Percentiles rank a stretch among this genome's conserved stretches.
phyloP scores from a whole-genome alignment of 2,888 invertebrate genomes.

The Mythimna impura region DNA sequence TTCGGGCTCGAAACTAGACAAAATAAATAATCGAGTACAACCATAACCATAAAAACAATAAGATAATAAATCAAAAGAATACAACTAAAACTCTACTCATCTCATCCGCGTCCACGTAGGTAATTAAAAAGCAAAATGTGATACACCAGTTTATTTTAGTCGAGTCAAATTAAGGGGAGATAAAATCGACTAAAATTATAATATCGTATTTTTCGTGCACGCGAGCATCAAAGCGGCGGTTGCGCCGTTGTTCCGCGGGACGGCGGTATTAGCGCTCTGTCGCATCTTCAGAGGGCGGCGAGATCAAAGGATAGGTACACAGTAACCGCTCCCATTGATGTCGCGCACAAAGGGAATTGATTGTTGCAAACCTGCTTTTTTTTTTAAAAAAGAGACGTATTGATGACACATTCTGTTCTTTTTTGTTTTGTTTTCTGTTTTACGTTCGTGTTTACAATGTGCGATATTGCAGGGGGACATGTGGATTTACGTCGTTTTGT shows the following conservation, averaged over 20 bases:
- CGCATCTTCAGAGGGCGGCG: slow-evolving; percentile 89
- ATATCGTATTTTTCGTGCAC: slow-evolving; percentile 60
- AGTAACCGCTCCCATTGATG: slow-evolving; percentile 90
- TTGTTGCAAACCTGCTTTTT: slow-evolving; percentile 89
- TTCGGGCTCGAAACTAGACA: background rate
- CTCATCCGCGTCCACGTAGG: slow-evolving; percentile 8
- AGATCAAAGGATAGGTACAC: slow-evolving; percentile 90
- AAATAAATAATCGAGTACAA: background rate
- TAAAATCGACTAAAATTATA: slow-evolving; percentile 64
- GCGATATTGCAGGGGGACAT: slow-evolving; percentile 41
- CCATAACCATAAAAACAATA: slow-evolving; percentile 2
- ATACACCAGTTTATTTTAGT: slow-evolving; percentile 56
- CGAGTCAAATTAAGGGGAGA: slow-evolving; percentile 59
- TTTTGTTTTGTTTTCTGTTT: slow-evolving; percentile 72
- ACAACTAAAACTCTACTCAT: slow-evolving; percentile 4
- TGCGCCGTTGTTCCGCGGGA: slow-evolving; percentile 79
- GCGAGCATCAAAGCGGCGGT: slow-evolving; percentile 71
- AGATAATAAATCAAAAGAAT: slow-evolving; percentile 21
- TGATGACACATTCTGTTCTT: slow-evolving; percentile 84
- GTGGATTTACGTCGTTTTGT: slow-evolving; percentile 14
- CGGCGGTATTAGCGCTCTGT: slow-evolving; percentile 88
- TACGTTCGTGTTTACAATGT: slow-evolving; percentile 60
- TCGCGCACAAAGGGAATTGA: slow-evolving; percentile 90
- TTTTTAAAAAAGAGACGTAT: slow-evolving; percentile 80
- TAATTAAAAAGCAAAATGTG: slow-evolving; percentile 53